Conservation (phyloP, 64 coral and sea anemone species). For the Stichodactyla mertensii region DNA sequence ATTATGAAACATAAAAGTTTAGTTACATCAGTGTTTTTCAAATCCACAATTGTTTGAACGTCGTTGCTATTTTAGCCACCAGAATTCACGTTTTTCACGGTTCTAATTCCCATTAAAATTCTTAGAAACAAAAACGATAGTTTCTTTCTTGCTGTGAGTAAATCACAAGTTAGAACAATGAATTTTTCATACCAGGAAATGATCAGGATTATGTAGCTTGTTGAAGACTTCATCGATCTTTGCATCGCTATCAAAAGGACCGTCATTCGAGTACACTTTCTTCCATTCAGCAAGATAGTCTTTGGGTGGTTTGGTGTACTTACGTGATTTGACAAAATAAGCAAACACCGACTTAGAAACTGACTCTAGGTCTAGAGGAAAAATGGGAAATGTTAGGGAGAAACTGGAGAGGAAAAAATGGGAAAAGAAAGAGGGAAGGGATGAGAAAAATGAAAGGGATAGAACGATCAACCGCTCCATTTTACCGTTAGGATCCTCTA, state of each 20-base stretch:
- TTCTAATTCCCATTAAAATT: too few species aligned
- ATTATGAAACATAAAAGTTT: background rate
- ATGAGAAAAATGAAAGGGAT: too few species aligned
- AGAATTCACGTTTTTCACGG: too few species aligned
- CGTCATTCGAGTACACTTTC: conserved; percentile 17
- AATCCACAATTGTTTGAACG: too few species aligned
- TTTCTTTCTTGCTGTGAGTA: too few species aligned
- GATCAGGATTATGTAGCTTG: conserved; percentile 31
- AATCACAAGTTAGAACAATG: too few species aligned
- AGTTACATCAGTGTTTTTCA: background rate
- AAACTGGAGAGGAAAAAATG: background rate
- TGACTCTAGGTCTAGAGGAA: conserved; percentile 22
- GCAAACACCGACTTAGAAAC: background rate
- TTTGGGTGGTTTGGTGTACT: background rate
- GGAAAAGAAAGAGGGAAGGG: background rate
- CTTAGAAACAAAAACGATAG: too few species aligned
- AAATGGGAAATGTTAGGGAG: background rate
- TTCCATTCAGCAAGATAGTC: conserved; percentile 38
- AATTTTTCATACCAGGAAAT: conserved; percentile 37
- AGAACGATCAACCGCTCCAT: background rate
- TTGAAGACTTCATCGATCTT: background rate
- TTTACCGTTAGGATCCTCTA: background rate
- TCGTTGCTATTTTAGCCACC: too few species aligned
- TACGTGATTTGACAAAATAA: conserved; percentile 10
- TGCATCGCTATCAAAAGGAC: conserved; percentile 30